Conservation (phyloP, 2,797 vertebrate species). For the Notolabrus celidotus region DNA sequence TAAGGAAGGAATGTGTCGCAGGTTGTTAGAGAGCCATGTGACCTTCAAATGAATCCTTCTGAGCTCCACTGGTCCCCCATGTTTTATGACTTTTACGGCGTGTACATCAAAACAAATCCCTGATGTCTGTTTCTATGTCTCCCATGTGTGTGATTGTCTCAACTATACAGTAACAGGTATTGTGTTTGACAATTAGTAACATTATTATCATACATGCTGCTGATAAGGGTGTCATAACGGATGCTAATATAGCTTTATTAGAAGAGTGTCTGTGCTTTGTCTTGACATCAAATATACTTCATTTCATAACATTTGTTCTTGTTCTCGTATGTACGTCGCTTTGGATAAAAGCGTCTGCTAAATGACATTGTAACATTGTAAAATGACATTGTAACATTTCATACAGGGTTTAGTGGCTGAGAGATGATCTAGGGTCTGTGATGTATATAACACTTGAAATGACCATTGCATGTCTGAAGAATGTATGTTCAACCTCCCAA, state of each 20-base stretch:
- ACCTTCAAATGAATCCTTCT: conserved; percentile 15
- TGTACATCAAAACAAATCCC: not conserved
- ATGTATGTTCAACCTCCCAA: too few relatives aligned
- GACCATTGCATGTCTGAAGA: too few relatives aligned
- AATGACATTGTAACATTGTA: too few relatives aligned
- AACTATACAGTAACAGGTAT: conserved; percentile 9
- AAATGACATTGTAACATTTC: too few relatives aligned
- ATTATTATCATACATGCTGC: conserved; percentile 41
- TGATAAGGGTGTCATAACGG: conserved; percentile 42
- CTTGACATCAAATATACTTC: not conserved
- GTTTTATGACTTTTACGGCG: conserved; percentile 1
- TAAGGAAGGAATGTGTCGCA: conserved; percentile 60
- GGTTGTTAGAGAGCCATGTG: conserved; percentile 30
- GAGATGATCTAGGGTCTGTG: not conserved
- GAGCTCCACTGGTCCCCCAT: not conserved
- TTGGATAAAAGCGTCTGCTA: too few relatives aligned
- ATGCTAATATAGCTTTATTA: conserved; percentile 49
- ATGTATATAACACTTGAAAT: not conserved
- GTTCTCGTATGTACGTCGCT: too few relatives aligned
- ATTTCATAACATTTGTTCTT: not conserved
- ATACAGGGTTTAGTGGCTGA: too few relatives aligned
- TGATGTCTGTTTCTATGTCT: conserved; percentile 6
- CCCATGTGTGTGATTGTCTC: not conserved
- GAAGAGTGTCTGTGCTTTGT: not conserved
- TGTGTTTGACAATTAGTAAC: conserved; percentile 34